Evolutionary conservation across 2,888 invertebrate genomes (phyloP), one percentile per base, ranked within the genome.

Genomic region (Clepsis dumicolana): DNA sequence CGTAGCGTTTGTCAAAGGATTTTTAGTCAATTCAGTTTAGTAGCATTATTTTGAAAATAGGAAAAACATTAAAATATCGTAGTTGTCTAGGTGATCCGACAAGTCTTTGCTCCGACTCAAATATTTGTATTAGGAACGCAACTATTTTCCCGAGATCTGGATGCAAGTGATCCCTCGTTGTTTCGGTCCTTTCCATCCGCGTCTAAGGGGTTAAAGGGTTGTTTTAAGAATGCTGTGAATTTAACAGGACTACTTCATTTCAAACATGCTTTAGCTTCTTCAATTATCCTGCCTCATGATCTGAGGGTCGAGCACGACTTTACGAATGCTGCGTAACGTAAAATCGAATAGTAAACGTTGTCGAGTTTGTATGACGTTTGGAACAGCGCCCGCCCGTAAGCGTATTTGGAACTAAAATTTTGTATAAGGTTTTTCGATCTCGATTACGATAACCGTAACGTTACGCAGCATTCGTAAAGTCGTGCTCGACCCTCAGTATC

Each of bases 121-220:
- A 64, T 64, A 64, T 64, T 64, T 64, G 56, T 41, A 29, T 27
- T 44, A 44, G 44, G 41, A 29, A 64, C 29, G 32, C 27, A 21
- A 54, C 54, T 59, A 59, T 59, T 59, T 59, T 16, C 59, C 41
- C 27, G 10, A 25, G 56, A 27, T 41, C 59, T 59, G 59, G 32
- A 18, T 41, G 59, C 41, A 59, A 59, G 57, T 41, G 59, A 59
- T 44, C 59, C 27, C 41, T 59, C n/a, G 54, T 56, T 56, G 56
- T 56, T 35, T 59, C 7, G 38, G 24, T 27, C 59, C 27, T 44
- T 25, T 27, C 14, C 35, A 2, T 27, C 18, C 38, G 4, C 12
- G 32, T 54, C 18, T 32, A 35, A 12, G 14, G 35, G 35, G 10
- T 48, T 44, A 12, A 48, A 48, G 21, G 21, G 57, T 27, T 59